phyloP scores from a whole-genome alignment of 53 echinoderm and acorn worm genomes.

The Actinopyga echinites region DNA sequence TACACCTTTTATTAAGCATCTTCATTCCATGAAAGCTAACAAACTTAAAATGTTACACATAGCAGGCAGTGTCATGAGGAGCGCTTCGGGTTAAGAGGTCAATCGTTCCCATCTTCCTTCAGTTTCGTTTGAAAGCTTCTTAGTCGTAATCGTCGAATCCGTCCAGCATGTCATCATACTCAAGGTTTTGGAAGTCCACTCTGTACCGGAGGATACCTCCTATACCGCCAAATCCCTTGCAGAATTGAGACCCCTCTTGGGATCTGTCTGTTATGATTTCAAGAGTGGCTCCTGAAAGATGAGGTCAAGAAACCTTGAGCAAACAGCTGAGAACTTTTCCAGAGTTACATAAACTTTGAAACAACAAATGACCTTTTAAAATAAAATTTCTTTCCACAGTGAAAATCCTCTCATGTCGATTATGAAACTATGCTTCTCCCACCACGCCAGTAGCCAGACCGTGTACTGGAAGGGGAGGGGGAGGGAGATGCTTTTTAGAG shows the following conservation, averaged over 20 bases:
- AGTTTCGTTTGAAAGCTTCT: background rate
- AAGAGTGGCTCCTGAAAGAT: slow-evolving; percentile 79
- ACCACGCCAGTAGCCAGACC: too few species aligned
- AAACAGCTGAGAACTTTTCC: background rate
- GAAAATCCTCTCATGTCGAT: too few species aligned
- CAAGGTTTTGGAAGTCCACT: slow-evolving; percentile 96
- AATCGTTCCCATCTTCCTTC: background rate
- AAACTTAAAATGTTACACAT: too few species aligned
- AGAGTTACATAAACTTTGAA: background rate
- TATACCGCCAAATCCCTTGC: slow-evolving; percentile 98
- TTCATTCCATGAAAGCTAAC: too few species aligned
- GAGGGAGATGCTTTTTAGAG: too few species aligned
- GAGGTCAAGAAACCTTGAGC: background rate
- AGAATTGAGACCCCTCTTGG: slow-evolving; percentile 99
- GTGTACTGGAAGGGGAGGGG: too few species aligned
- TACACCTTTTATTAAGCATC: too few species aligned
- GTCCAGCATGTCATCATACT: slow-evolving; percentile 70
- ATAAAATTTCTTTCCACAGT: background rate
- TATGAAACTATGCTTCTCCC: too few species aligned
- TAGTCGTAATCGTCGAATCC: slow-evolving; percentile 77
- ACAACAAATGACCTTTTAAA: background rate
- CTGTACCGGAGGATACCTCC: slow-evolving; percentile 98
- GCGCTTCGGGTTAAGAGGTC: background rate
- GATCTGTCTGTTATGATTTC: slow-evolving; percentile 99
- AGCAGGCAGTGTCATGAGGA: too few species aligned